Evolutionary conservation across 2,113 vertebrate species (phyloP), one percentile per base, ranked within the genome.

Genomic region (Podarcis muralis): DNA sequence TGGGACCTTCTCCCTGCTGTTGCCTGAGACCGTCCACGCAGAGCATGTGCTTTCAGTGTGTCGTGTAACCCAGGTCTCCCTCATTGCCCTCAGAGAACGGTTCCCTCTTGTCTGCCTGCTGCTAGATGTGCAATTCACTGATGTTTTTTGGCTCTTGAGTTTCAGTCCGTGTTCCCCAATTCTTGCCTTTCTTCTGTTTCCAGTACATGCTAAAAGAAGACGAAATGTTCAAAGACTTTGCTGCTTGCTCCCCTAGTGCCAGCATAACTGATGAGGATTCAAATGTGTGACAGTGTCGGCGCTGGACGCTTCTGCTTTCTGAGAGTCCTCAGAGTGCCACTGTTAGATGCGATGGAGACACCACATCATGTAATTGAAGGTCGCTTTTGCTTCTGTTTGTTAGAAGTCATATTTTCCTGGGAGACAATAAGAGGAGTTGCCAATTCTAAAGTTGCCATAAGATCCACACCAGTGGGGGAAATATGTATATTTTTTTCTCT

Each of bases 161-260:
- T 74, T 72, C 69, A 13, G 83, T 6, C 48, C 2, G 25, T 12
- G 18, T 75, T 16, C 25, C 6, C 48, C 87, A 78, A 81, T 87
- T 87, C 43, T 87, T 18, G 32, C 12, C 9, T 6, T 74, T 32
- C 82, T 94, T 92, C 68, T 90, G 5, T 80, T 93, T 95, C 16
- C 93, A 99, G 99, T 98, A 99, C 95, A 99, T 99, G 99, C 89
- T 99, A 76, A 99, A 99, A 93, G 99, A 99, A 74, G 99, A 99
- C 0, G 98, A 99, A 87, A 97, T 99, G 97, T 99, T 99, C 92
- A 98, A 97, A 92, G 99, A 98, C 93, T 95, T 97, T 87, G 97
- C 98, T 0, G 95, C 96, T 25, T 79, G 97, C 83, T 99, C 98
- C 5, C 98, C 98, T 0, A 98, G 98, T 89, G 95, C 97, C 96